Conservation (phyloP, 2,797 vertebrate genomes). For the Lerista edwardsae region DNA sequence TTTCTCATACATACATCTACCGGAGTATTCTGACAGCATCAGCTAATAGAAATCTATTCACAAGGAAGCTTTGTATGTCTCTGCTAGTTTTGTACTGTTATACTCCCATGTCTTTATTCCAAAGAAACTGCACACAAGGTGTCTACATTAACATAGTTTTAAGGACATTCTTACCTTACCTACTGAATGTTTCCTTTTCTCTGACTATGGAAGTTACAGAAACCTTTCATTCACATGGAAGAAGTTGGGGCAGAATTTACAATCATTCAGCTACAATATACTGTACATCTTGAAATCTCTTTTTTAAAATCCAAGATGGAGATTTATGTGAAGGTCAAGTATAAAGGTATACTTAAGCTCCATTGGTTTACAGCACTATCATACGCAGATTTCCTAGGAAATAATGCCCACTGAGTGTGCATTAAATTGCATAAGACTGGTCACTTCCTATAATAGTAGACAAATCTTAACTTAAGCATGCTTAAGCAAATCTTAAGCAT, state of each 20-base stretch:
- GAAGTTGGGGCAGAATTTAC: slow-evolving; percentile 15
- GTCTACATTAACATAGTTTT: not conserved
- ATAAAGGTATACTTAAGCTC: no score
- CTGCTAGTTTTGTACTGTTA: no score
- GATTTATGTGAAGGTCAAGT: no score
- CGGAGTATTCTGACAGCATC: not conserved
- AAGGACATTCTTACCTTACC: not conserved
- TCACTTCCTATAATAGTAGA: slow-evolving; percentile 16
- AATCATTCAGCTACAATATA: slow-evolving; percentile 18
- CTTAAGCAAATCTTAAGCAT: slow-evolving; percentile 34
- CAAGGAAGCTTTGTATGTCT: no score
- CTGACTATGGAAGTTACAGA: no score
- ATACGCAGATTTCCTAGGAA: no score
- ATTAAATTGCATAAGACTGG: no score
- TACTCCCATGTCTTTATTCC: no score
- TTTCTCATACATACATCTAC: not conserved
- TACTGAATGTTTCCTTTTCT: slow-evolving; percentile 4
- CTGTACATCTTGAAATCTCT: slow-evolving; percentile 12
- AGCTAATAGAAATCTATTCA: not conserved
- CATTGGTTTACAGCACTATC: no score
- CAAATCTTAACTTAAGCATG: not conserved
- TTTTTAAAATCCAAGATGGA: slow-evolving; percentile 14
- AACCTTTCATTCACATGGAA: not conserved
- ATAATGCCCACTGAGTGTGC: slow-evolving; percentile 5
- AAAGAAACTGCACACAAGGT: not conserved